These are phyloP conservation scores for Pelecanoides urinatrix DNA, from an alignment of 2,113 vertebrate genomes.

Conservation along the genomic window DNA sequence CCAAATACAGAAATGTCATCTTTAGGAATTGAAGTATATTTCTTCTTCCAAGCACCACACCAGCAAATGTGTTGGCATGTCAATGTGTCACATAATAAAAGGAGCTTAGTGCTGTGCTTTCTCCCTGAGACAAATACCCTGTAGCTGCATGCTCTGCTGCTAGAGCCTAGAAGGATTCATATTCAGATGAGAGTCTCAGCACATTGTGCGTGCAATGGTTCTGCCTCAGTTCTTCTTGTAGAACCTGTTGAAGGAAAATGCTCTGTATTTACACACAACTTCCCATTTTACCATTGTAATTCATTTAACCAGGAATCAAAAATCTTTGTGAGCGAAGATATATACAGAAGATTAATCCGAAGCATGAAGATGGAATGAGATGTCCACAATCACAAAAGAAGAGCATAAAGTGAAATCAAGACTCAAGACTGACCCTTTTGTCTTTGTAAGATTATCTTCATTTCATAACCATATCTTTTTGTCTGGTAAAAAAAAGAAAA, in stretches of 20 bases:
- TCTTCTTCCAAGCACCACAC: not conserved
- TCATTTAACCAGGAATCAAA: not conserved
- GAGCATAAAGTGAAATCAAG: not conserved
- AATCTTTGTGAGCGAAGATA: not conserved
- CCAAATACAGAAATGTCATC: not conserved
- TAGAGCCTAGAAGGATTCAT: not conserved
- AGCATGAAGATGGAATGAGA: not conserved
- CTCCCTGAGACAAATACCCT: rapidly evolving
- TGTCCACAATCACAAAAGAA: not conserved
- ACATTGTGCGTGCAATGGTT: not conserved
- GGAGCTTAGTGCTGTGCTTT: not conserved
- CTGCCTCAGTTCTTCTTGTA: not conserved
- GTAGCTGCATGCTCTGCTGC: not conserved
- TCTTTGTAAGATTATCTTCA: not conserved
- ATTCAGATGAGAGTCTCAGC: not conserved
- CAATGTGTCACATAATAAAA: not conserved
- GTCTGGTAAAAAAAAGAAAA: not conserved
- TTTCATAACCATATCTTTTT: not conserved
- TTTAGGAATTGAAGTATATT: not conserved
- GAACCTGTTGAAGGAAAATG: not conserved
- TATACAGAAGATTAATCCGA: not conserved
- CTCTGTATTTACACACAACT: not conserved
- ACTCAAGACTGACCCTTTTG: not conserved
- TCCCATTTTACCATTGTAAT: not conserved
- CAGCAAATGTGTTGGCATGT: not conserved